Evolutionary conservation across 64 coral and sea anemone species (phyloP), one percentile per base, ranked within the genome.

Genomic region (Pocillopora damicornis): DNA sequence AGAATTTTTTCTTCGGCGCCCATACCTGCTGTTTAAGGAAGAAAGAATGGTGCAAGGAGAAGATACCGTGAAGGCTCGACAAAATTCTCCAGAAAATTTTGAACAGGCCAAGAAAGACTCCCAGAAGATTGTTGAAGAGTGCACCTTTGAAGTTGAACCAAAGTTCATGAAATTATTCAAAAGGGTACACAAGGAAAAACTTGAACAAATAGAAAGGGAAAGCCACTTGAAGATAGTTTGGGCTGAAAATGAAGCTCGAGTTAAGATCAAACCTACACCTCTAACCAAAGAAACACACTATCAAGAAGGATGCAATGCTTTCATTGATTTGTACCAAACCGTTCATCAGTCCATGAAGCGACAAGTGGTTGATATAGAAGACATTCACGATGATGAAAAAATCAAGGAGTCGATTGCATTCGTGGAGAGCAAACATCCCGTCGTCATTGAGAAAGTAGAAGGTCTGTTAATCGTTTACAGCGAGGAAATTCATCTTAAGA

Each of bases 251-350:
- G 22, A 37, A 22, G 15, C 51, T 22, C 64, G 74, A 42, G 88
- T 69, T 18, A 4, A 16, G 0, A 58, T 89, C 30, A n/a, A 11
- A 34, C 66, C n/a, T 14, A 59, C 12, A 51, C 9, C 8, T 9
- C 38, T 36, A 37, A 80, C 80, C 4, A 15, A 65, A n/a, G 15
- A 20, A 22, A 0, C 2, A 4, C 6, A 18, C 5, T 80, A 80
- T 23, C 34, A 81, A 59, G 30, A 79, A 20, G 88, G 88, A n/a
- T 80, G 78, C 59, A 77, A 89, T 35, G 66, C 51, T 12, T 89
- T 89, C 63, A 89, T 89, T 72, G 51, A 51, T 5, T 65, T 89
- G 35, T 89, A 89, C 66, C 77, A 89, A 42, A 81, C 73, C 16
- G 12, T 22, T 1, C 30, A 20, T 71, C 77, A 9, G 58, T 71